phyloP scores from a whole-genome alignment of 2,797 vertebrate genomes.

The Alcedo quadribrachys region DNA sequence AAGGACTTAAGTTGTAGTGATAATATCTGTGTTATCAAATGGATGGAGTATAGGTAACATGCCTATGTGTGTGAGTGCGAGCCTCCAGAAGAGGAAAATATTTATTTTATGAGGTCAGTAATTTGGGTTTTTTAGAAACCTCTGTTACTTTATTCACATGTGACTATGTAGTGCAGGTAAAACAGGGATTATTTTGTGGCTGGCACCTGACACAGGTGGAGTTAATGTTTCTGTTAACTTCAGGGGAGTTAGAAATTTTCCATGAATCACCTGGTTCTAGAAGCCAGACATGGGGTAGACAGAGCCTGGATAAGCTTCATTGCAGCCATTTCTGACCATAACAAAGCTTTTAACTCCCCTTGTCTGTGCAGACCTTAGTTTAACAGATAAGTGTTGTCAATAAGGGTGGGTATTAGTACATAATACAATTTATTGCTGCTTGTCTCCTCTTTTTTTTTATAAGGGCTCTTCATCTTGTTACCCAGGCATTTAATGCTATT shows the following conservation, averaged over 20 bases:
- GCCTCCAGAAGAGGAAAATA: fast-evolving
- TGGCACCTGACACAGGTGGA: not conserved
- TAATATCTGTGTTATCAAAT: not conserved
- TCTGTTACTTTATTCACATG: not conserved
- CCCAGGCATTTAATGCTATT: slow-evolving; percentile 7
- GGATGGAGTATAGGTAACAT: not conserved
- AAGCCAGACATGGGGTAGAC: not conserved
- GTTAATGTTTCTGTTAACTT: not conserved
- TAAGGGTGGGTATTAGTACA: not conserved
- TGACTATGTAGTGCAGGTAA: not conserved
- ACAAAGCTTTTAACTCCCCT: slow-evolving; percentile 39
- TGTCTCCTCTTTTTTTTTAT: not conserved
- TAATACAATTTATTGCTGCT: slow-evolving; percentile 25
- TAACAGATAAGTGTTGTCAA: slow-evolving; percentile 35
- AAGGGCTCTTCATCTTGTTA: slow-evolving; percentile 54
- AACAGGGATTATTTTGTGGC: not conserved
- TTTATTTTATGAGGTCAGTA: not conserved
- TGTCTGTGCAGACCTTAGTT: not conserved
- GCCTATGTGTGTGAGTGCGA: fast-evolving
- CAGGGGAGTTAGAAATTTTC: not conserved
- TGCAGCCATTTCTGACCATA: not conserved
- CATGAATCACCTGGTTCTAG: fast-evolving
- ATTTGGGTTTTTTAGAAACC: not conserved
- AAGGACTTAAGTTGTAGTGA: not conserved
- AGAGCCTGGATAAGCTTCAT: not conserved